phyloP scores from a whole-genome alignment of 2,113 vertebrate genomes.

The Cygnus buccinator region DNA sequence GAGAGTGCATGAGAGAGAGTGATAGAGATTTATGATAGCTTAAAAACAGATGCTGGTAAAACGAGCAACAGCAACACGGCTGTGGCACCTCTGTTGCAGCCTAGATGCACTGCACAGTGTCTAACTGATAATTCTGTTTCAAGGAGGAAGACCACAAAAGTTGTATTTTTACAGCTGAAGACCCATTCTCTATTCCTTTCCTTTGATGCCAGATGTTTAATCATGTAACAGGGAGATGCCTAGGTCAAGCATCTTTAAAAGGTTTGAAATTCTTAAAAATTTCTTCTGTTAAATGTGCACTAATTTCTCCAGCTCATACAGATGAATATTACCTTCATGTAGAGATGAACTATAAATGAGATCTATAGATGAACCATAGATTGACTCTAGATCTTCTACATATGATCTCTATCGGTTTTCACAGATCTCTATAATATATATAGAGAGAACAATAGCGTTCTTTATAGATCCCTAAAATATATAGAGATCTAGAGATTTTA shows the following conservation, averaged over 20 bases:
- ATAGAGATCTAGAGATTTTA: too few species aligned
- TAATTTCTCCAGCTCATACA: not conserved
- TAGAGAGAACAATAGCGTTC: too few species aligned
- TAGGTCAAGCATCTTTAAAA: not conserved
- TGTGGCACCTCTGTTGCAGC: not conserved
- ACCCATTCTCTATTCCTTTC: not conserved
- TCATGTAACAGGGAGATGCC: not conserved
- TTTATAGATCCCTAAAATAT: not conserved
- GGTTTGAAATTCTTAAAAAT: not conserved
- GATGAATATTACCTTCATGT: not conserved
- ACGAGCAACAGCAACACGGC: not conserved
- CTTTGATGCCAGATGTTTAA: not conserved
- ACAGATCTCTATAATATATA: not conserved
- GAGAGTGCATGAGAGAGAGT: not conserved
- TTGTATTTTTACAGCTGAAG: not conserved
- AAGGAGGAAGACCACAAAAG: not conserved
- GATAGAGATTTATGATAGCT: not conserved
- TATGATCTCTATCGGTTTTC: not conserved
- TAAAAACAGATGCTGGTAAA: not conserved
- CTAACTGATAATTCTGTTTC: not conserved
- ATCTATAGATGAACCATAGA: not conserved
- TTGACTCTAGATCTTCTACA: not conserved
- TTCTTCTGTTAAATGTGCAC: not conserved
- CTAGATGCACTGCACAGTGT: not conserved
- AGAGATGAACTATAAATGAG: too few species aligned